These are phyloP conservation scores for Chrysocyon brachyurus DNA, from an alignment of 2,797 vertebrate genomes.

Conservation along the genomic window DNA sequence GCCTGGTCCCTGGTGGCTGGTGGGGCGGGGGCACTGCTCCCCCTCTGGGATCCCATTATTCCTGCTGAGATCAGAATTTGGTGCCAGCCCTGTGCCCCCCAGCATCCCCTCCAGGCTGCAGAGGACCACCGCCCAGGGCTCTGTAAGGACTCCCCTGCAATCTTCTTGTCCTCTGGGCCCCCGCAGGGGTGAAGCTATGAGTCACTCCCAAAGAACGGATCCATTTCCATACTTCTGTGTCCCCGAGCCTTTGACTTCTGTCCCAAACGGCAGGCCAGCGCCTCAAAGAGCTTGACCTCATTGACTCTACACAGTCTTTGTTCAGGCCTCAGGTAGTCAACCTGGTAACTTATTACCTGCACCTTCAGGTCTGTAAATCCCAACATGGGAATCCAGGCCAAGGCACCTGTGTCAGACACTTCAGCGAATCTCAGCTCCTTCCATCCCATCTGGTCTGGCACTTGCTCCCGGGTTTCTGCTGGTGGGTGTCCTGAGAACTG, in stretches of 20 bases:
- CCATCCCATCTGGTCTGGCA: accelerated
- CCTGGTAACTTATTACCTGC: neutral
- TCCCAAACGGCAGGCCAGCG: neutral
- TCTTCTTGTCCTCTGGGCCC: neutral
- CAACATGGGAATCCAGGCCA: neutral
- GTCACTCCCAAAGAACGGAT: neutral
- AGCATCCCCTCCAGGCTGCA: too few species aligned
- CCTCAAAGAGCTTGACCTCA: neutral
- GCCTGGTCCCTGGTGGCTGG: neutral
- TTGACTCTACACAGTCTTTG: neutral
- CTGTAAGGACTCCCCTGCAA: accelerated
- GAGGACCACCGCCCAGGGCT: neutral
- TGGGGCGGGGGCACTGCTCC: accelerated
- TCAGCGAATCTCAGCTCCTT: too few species aligned
- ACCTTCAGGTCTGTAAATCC: neutral
- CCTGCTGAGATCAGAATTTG: neutral
- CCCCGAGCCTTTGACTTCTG: neutral
- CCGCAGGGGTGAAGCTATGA: accelerated
- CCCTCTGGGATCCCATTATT: neutral
- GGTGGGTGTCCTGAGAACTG: neutral
- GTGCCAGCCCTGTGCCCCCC: neutral
- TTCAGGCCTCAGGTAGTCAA: neutral
- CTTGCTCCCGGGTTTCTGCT: neutral
- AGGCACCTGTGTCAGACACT: neutral
- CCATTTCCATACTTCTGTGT: neutral